A percentile compares a stretch with the other conserved stretches of the same genome.
phyloP scores from a whole-genome alignment of 64 coral and sea anemone genomes.

The Dendronephthya gigantea region DNA sequence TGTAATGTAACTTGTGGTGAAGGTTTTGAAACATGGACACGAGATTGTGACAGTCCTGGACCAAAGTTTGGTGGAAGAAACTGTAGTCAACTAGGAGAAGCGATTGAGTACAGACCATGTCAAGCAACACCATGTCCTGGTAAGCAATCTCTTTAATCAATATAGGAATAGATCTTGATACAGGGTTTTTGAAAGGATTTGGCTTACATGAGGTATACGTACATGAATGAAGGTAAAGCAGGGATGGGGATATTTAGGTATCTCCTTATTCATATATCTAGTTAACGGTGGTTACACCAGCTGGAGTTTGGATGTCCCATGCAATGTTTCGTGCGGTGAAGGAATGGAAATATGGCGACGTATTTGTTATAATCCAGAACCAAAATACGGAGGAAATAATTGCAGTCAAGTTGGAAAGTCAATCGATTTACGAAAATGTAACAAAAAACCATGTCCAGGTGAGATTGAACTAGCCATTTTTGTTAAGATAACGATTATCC shows the following conservation, averaged over 20 bases:
- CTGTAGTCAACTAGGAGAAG: neutral
- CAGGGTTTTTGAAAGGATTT: too few relatives aligned
- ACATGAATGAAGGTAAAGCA: too few relatives aligned
- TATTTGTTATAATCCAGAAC: neutral
- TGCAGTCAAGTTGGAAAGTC: neutral
- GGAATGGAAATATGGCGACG: neutral
- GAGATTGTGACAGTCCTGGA: neutral
- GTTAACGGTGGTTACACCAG: neutral
- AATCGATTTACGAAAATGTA: neutral
- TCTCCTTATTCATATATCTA: neutral
- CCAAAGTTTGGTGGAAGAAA: neutral
- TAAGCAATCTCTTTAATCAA: too few relatives aligned
- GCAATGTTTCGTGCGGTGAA: too few relatives aligned
- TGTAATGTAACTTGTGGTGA: too few relatives aligned
- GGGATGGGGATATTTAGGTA: neutral
- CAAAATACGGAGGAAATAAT: neutral
- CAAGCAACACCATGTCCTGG: neutral
- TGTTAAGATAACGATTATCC: too few relatives aligned
- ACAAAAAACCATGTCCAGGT: neutral
- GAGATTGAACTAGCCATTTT: too few relatives aligned
- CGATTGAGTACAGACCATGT: neutral
- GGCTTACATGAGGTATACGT: too few relatives aligned
- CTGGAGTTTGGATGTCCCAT: too few relatives aligned
- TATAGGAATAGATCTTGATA: too few relatives aligned
- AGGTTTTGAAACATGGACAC: too few relatives aligned